Evolutionary conservation across 2,888 invertebrate genomes (phyloP).

Genomic region (Orchestes rusci): DNA sequence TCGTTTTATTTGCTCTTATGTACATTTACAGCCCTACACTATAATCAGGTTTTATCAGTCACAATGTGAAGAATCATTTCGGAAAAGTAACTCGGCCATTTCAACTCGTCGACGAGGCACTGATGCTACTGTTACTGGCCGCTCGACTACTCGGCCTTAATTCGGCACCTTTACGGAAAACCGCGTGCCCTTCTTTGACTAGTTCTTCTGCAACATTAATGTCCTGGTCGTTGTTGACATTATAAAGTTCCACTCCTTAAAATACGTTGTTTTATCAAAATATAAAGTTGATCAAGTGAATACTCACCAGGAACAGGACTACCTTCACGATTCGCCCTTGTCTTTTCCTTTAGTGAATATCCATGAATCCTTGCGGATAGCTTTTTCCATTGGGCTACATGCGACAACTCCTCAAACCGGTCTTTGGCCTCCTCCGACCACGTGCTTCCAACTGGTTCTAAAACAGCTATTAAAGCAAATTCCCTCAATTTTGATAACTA

Average conservation of each 20-base stretch:
- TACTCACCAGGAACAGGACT: conserved; percentile 61
- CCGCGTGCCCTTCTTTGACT: conserved; percentile 54
- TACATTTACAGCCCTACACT: too few species aligned
- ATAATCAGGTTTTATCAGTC: too few species aligned
- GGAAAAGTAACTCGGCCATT: too few species aligned
- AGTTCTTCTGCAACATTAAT: conserved; percentile 56
- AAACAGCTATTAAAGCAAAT: conserved; percentile 8
- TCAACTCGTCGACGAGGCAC: conserved; percentile 36
- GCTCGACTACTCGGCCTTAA: conserved; percentile 30
- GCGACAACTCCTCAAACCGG: conserved; percentile 62
- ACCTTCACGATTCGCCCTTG: conserved; percentile 52
- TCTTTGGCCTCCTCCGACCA: conserved; percentile 60
- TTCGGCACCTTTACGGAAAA: conserved; percentile 36
- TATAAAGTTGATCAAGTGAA: background rate
- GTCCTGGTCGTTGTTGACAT: conserved; percentile 58
- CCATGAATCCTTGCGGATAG: conserved; percentile 68
- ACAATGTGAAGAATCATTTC: too few species aligned
- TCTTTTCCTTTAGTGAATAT: conserved; percentile 53
- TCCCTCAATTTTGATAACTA: conserved; percentile 13
- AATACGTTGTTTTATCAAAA: too few species aligned
- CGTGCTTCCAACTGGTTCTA: conserved; percentile 44
- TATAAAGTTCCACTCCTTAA: conserved; percentile 64
- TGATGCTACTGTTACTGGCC: conserved; percentile 37
- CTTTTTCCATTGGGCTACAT: conserved; percentile 74
- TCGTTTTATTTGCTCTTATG: too few species aligned